These are phyloP conservation scores for Cylas formicarius DNA, from an alignment of 1,140 invertebrate species.

Conservation along the genomic window DNA sequence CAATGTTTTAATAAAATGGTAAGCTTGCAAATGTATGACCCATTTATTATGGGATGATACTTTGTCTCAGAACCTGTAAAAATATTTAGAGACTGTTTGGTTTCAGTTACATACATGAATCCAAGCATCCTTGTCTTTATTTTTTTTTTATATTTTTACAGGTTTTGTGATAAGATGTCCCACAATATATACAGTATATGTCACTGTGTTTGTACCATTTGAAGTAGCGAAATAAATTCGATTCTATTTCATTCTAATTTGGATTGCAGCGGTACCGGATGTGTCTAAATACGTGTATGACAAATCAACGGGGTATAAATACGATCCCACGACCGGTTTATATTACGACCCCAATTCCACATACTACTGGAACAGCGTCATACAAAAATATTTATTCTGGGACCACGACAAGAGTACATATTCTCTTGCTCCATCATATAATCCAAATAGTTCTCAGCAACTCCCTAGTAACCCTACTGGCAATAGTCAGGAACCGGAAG, in stretches of 20 bases:
- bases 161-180: no score
- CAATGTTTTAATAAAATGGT: no score
- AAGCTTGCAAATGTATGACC: no score
- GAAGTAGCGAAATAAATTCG: no score
- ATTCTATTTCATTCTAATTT: slow-evolving; percentile 27
- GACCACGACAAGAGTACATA: slow-evolving; percentile 77
- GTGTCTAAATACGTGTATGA: slow-evolving; percentile 89
- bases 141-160: no score
- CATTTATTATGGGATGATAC: no score
- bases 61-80: no score
- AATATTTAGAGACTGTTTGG: no score
- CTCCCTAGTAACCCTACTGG: background rate
- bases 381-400: slow-evolving; percentile 93
- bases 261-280: slow-evolving; percentile 70
- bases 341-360: slow-evolving; percentile 95
- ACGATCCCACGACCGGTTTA: slow-evolving; percentile 83
- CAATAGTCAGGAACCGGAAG: slow-evolving; percentile 39
- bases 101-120: no score
- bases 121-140: no score
- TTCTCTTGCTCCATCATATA: slow-evolving; percentile 55
- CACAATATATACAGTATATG: no score
- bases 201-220: no score
- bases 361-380: slow-evolving; percentile 87
- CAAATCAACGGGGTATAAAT: slow-evolving; percentile 93
- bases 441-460: slow-evolving; percentile 1